phyloP scores from a whole-genome alignment of 2,113 vertebrate genomes.

The Ceuthmochares aereus region DNA sequence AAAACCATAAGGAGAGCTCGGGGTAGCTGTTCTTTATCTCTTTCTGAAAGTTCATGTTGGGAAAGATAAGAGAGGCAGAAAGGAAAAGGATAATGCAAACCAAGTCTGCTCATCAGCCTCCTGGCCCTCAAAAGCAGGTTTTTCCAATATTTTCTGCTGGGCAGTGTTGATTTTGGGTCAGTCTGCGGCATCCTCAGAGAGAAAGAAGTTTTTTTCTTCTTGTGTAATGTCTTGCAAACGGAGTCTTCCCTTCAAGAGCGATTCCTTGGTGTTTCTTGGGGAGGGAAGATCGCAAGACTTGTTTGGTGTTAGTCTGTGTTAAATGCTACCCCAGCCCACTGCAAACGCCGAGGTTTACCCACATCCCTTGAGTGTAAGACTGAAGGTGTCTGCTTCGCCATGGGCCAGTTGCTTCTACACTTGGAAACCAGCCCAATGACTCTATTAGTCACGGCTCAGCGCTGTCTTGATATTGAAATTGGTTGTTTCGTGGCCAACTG shows the following conservation, averaged over 20 bases:
- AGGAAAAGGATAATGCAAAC: neutral
- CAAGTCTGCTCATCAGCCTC: neutral
- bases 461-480: neutral
- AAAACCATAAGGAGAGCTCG: accelerated
- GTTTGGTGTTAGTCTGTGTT: neutral
- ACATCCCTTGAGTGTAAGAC: neutral
- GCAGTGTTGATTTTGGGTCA: neutral
- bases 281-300: neutral
- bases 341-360: accelerated
- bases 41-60: neutral
- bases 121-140: neutral
- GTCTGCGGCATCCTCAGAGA: neutral
- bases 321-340: neutral
- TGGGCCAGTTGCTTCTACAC: neutral
- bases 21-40: neutral
- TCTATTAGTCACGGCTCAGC: neutral
- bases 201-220: neutral
- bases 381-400: neutral
- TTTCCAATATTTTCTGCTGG: neutral
- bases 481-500: neutral
- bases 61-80: neutral
- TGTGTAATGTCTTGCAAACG: neutral
- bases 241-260: neutral
- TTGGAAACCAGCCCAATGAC: neutral
- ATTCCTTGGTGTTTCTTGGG: neutral